phyloP scores from a whole-genome alignment of 2,888 invertebrate species.

The Panzeria rudis region DNA sequence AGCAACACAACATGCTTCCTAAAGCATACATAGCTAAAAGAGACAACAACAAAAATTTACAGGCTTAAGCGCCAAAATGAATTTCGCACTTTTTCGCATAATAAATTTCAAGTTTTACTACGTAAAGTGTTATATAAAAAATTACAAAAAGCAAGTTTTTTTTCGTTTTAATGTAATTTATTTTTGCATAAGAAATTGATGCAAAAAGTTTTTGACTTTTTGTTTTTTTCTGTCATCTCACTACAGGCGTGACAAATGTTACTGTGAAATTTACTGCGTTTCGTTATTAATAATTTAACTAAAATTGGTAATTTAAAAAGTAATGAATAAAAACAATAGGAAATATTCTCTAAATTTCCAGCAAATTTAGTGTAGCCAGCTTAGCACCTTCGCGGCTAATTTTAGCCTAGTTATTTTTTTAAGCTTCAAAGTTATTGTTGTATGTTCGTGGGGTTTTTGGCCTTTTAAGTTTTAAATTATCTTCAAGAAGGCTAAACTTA shows the following conservation, averaged over 20 bases:
- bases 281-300: slow-evolving; percentile 4
- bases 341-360: neutral
- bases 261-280: slow-evolving; percentile 76
- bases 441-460: no score
- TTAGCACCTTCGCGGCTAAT: no score
- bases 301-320: neutral
- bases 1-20: slow-evolving; percentile 33
- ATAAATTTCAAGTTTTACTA: slow-evolving; percentile 81
- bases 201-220: slow-evolving; percentile 16
- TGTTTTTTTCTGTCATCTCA: slow-evolving; percentile 30
- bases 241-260: slow-evolving; percentile 78
- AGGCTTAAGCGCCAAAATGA: slow-evolving; percentile 79
- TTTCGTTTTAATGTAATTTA: slow-evolving; percentile 67
- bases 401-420: no score
- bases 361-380: neutral
- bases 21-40: slow-evolving; percentile 3
- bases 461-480: no score
- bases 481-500: no score
- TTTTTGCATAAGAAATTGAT: slow-evolving; percentile 68
- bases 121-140: slow-evolving; percentile 70
- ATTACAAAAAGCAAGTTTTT: slow-evolving; percentile 74
- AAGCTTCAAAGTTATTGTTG: no score
- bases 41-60: slow-evolving; percentile 70
- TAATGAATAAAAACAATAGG: neutral
- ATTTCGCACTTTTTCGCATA: slow-evolving; percentile 83